Evolutionary conservation across 2,888 invertebrate species (phyloP).

Genomic region (Andrena bicolor): DNA sequence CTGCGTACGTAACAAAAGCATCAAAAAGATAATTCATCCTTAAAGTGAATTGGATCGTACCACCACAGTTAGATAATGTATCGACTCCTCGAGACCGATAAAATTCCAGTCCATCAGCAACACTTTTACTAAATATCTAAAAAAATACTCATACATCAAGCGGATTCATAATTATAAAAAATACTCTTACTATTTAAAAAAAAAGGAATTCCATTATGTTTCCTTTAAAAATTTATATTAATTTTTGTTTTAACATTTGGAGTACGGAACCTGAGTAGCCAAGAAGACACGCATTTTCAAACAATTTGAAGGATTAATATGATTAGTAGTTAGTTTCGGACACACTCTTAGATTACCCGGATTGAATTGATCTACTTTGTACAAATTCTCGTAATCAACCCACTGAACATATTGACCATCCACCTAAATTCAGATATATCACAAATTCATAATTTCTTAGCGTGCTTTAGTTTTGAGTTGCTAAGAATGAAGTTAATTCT

Average conservation of each 20-base stretch:
- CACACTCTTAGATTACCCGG: not conserved
- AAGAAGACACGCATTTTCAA: slow-evolving; percentile 1
- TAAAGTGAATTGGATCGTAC: too few relatives aligned
- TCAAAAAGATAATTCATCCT: too few relatives aligned
- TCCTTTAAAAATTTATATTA: too few relatives aligned
- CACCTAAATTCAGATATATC: not conserved
- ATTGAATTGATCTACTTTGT: not conserved
- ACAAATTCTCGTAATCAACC: slow-evolving; percentile 2
- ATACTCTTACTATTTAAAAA: too few relatives aligned
- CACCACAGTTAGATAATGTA: not conserved
- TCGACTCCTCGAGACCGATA: not conserved
- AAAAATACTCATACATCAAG: slow-evolving; percentile 2
- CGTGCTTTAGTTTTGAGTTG: not conserved
- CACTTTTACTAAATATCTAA: slow-evolving; percentile 5
- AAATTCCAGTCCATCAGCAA: not conserved
- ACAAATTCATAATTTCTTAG: not conserved
- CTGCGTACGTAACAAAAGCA: too few relatives aligned
- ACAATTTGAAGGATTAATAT: slow-evolving; percentile 2
- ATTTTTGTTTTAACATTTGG: not conserved
- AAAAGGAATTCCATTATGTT: too few relatives aligned
- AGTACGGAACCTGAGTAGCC: not conserved
- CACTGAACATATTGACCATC: not conserved
- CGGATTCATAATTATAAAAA: too few relatives aligned
- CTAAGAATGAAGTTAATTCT: not conserved
- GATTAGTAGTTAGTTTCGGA: not conserved